Evolutionary conservation across 92 coral and sea anemone genomes (phyloP).

Genomic region (Palythoa grandiflora): DNA sequence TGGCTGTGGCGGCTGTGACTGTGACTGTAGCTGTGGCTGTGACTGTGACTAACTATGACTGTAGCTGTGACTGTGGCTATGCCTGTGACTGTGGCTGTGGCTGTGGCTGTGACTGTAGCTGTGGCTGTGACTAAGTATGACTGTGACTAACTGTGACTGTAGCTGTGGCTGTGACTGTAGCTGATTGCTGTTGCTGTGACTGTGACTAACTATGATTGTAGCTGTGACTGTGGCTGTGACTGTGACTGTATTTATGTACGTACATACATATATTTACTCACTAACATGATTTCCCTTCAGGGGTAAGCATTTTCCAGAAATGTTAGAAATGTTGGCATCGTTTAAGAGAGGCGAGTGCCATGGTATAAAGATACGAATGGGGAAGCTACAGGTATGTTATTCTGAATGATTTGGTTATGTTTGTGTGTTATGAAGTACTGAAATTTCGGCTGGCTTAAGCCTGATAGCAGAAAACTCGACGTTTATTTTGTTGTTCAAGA

Average conservation of each 20-base stretch:
- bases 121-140: too few species aligned
- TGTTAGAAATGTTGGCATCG: constrained; percentile 88
- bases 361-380: constrained; percentile 89
- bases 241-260: background rate
- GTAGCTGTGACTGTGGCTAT: background rate
- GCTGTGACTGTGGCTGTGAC: background rate
- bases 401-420: background rate
- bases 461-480: too few species aligned
- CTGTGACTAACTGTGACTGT: background rate
- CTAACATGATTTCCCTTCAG: constrained; percentile 29
- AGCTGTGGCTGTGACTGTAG: background rate
- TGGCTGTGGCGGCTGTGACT: background rate
- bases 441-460: background rate
- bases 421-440: background rate
- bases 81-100: background rate
- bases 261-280: background rate
- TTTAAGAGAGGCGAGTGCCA: constrained; percentile 94
- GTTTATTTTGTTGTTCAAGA: too few species aligned
- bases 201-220: background rate
- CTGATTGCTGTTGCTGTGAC: background rate
- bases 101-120: background rate
- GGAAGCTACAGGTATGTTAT: constrained; percentile 85
- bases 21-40: background rate
- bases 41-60: background rate
- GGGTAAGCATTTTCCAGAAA: constrained; percentile 93